These are phyloP conservation scores for Poeciliopsis retropinna DNA, from an alignment of 2,113 vertebrate genomes.

Conservation along the genomic window DNA sequence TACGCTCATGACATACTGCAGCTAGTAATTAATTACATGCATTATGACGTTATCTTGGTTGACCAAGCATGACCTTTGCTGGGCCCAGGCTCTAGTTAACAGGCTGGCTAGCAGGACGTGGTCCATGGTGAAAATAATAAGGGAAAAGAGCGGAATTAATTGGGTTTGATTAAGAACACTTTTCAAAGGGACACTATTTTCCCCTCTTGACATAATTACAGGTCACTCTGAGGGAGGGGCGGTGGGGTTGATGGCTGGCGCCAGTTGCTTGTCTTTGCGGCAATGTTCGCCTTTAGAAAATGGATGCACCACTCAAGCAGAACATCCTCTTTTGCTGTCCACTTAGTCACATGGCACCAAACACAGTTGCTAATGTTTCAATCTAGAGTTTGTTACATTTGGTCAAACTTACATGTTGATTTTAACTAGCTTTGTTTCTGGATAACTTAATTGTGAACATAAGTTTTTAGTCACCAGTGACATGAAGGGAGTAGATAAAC, in stretches of 20 bases:
- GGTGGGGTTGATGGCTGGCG: conserved; percentile 66
- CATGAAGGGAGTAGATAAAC: too few relatives aligned
- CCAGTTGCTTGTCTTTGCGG: conserved; percentile 69
- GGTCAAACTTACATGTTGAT: neutral
- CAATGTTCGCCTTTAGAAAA: conserved; percentile 39
- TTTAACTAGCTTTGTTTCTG: neutral
- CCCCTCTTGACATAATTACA: conserved; percentile 74
- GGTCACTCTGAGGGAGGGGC: conserved; percentile 47
- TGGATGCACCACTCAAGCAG: conserved; percentile 29
- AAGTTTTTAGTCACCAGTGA: neutral
- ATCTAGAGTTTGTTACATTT: conserved; percentile 1
- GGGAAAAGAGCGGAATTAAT: conserved; percentile 87
- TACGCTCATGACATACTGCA: conserved; percentile 41
- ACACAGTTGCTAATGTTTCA: neutral
- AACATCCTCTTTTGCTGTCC: neutral
- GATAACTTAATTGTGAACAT: neutral
- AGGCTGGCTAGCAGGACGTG: conserved; percentile 72
- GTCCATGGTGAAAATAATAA: conserved; percentile 81
- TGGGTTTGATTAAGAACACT: conserved; percentile 82
- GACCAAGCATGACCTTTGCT: conserved; percentile 66
- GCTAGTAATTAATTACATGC: conserved; percentile 78
- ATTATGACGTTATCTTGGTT: conserved; percentile 72
- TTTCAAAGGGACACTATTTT: conserved; percentile 81
- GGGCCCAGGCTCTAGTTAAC: conserved; percentile 75
- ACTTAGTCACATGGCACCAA: conserved; percentile 2